A percentile compares a stretch with the other conserved stretches of the same genome.
These are phyloP conservation scores for Regulus satrapa DNA, from an alignment of 2,113 vertebrate species.

Conservation along the genomic window DNA sequence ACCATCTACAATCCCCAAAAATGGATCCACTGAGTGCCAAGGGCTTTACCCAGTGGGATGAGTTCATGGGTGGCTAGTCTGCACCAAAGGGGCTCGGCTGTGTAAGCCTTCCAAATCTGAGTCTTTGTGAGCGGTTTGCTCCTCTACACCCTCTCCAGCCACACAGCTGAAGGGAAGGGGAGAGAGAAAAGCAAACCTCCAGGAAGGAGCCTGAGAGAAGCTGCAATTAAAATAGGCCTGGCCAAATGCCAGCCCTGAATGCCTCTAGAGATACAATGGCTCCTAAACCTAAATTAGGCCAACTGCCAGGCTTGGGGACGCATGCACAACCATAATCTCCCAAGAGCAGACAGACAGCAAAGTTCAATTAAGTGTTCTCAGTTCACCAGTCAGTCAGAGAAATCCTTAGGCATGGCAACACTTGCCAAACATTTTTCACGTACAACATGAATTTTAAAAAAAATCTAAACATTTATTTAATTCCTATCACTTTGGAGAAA, in stretches of 20 bases:
- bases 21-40: neutral
- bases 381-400: conserved; percentile 16
- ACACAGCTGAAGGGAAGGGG: neutral
- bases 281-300: conserved; percentile 61
- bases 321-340: conserved; percentile 27
- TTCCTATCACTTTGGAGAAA: neutral
- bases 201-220: conserved; percentile 60
- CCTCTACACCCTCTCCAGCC: conserved; percentile 18
- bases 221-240: conserved; percentile 57
- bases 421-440: neutral
- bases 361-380: conserved; percentile 42
- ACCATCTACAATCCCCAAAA: neutral
- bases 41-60: neutral
- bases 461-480: neutral
- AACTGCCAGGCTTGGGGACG: neutral
- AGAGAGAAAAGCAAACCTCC: conserved; percentile 22
- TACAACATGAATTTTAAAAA: neutral
- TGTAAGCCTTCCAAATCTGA: neutral
- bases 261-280: conserved; percentile 44
- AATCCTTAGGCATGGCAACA: neutral
- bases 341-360: conserved; percentile 19
- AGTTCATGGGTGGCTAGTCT: conserved; percentile 2
- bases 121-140: neutral
- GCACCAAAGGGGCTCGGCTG: neutral
- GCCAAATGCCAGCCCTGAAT: conserved; percentile 41